Conservation (phyloP, 2,797 vertebrate genomes). For the Trachurus trachurus region DNA sequence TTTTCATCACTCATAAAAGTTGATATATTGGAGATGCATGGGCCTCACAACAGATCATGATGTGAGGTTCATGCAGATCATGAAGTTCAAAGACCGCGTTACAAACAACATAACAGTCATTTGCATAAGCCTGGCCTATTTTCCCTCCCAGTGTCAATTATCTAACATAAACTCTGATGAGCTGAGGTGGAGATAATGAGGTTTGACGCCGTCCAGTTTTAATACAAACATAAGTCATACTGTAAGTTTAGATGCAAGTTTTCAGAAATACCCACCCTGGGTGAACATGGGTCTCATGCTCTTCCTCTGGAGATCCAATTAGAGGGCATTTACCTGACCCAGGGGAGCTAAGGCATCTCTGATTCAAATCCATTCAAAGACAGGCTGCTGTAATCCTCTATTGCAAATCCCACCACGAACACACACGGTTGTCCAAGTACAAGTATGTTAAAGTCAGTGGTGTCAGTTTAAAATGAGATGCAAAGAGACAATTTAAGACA, state of each 20-base stretch:
- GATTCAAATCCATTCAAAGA: constrained; percentile 75
- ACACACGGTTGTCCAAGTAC: constrained; percentile 18
- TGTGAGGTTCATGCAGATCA: neutral
- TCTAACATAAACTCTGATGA: constrained; percentile 25
- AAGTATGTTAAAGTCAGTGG: constrained; percentile 14
- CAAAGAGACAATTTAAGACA: neutral
- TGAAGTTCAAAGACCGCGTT: neutral
- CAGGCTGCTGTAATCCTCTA: constrained; percentile 62
- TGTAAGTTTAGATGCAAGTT: constrained; percentile 19
- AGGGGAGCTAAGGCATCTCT: constrained; percentile 46
- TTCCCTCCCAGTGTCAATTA: neutral
- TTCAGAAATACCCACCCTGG: constrained; percentile 33
- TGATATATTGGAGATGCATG: neutral
- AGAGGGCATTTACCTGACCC: constrained; percentile 70
- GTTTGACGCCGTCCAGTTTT: constrained; percentile 18
- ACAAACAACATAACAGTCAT: constrained; percentile 4
- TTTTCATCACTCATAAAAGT: neutral
- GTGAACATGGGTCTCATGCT: constrained; percentile 48
- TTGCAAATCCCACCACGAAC: constrained; percentile 60
- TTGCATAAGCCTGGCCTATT: neutral
- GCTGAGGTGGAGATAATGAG: constrained; percentile 38
- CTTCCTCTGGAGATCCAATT: constrained; percentile 72
- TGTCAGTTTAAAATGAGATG: neutral
- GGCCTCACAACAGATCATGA: neutral
- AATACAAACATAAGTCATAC: constrained; percentile 18